These are phyloP conservation scores for Sarotherodon lohbergeri DNA, from an alignment of 2,113 vertebrate genomes.

Conservation along the genomic window DNA sequence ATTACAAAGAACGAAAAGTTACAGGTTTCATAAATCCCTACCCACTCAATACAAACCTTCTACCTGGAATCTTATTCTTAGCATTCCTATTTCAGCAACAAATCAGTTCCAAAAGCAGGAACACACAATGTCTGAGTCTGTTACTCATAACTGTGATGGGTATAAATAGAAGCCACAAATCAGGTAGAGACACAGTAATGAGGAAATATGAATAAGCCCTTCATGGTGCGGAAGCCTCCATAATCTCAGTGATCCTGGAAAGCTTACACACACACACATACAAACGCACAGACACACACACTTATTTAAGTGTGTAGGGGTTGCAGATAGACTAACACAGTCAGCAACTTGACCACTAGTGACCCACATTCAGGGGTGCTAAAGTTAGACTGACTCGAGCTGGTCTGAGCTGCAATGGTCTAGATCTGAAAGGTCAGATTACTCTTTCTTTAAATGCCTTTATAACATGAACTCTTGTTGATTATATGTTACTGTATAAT, in stretches of 20 bases:
- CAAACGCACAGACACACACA: neutral
- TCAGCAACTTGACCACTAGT: neutral
- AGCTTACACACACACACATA: neutral
- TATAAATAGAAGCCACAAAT: neutral
- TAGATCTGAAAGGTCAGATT: conserved; percentile 13
- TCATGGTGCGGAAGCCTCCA: neutral
- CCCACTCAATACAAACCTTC: neutral
- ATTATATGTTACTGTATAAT: neutral
- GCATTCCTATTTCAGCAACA: neutral
- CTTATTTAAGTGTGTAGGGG: neutral
- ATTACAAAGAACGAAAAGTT: neutral
- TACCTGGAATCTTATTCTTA: neutral
- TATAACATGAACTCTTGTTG: neutral
- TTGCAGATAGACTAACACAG: neutral
- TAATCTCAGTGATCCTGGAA: conserved; percentile 12
- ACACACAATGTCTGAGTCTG: neutral
- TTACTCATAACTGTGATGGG: neutral
- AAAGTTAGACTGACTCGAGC: conserved; percentile 34
- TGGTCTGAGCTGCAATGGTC: neutral
- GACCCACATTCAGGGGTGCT: conserved; percentile 34
- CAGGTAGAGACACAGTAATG: neutral
- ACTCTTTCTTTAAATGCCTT: neutral
- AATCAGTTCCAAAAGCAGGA: neutral
- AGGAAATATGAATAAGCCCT: neutral
- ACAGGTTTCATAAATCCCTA: neutral